A percentile compares a stretch with the other conserved stretches of the same genome.
These are phyloP conservation scores for Corvus hawaiiensis DNA, from an alignment of 2,113 vertebrate species.

Conservation along the genomic window DNA sequence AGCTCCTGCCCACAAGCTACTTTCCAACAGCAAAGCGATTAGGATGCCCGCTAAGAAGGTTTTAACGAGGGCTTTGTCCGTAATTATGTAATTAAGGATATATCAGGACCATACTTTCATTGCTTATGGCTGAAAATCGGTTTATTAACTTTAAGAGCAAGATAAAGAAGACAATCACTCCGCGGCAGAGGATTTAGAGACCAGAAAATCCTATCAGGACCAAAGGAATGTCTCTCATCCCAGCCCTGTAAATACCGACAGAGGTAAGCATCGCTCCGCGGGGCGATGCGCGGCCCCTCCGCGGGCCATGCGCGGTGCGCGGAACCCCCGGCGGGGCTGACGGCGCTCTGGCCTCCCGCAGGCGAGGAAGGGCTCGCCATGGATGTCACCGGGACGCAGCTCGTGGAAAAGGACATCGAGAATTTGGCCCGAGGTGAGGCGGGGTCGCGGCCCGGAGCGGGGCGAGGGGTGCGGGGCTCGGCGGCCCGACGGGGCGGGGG, in stretches of 20 bases:
- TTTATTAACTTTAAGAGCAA: slow-evolving; percentile 80
- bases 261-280: slow-evolving; percentile 71
- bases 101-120: slow-evolving; percentile 66
- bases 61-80: slow-evolving; percentile 67
- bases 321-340: background rate
- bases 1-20: slow-evolving; percentile 35
- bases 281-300: background rate
- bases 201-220: slow-evolving; percentile 84
- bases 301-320: background rate
- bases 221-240: slow-evolving; percentile 79
- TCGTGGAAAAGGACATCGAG: slow-evolving; percentile 87
- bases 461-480: background rate
- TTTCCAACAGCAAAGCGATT: slow-evolving; percentile 52
- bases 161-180: slow-evolving; percentile 80
- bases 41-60: slow-evolving; percentile 44
- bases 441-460: background rate
- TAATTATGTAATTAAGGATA: slow-evolving; percentile 66
- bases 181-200: slow-evolving; percentile 87
- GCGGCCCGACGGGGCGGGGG: background rate
- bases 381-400: slow-evolving; percentile 79
- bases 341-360: slow-evolving; percentile 30
- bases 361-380: slow-evolving; percentile 81
- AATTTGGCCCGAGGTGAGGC: slow-evolving; percentile 92
- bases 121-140: slow-evolving; percentile 71
- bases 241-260: slow-evolving; percentile 79